Evolutionary conservation across 1,140 invertebrate species (phyloP).

Genomic region (Scaptomyza montana): DNA sequence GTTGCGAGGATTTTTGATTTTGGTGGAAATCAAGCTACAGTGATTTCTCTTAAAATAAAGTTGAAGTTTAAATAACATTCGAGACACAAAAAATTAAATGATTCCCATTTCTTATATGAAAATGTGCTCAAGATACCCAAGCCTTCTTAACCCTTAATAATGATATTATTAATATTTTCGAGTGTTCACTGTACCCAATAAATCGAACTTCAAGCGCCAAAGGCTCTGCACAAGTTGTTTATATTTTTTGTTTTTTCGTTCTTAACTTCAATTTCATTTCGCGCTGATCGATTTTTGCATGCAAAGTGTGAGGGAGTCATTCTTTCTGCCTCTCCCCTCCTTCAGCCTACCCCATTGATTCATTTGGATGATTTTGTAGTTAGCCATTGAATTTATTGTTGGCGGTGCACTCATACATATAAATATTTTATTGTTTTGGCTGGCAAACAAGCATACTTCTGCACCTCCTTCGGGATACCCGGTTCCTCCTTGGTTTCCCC

Average conservation of each 20-base stretch:
- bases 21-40: neutral
- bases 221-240: conserved; percentile 39
- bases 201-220: conserved; percentile 52
- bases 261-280: conserved; percentile 82
- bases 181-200: conserved; percentile 24
- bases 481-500: neutral
- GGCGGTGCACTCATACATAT: conserved; percentile 18
- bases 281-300: conserved; percentile 80
- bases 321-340: neutral
- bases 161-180: neutral
- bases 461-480: conserved; percentile 45
- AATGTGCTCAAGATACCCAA: too few species aligned
- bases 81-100: too few species aligned
- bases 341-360: neutral
- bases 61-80: too few species aligned
- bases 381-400: conserved; percentile 78
- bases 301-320: conserved; percentile 78
- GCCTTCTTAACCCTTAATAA: neutral
- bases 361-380: conserved; percentile 55
- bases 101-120: too few species aligned
- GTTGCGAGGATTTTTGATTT: neutral
- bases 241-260: neutral
- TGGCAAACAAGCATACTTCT: conserved; percentile 62
- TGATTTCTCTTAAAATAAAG: neutral
- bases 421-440: conserved; percentile 69